Evolutionary conservation across 2,888 invertebrate species (phyloP).

Genomic region (Campoplex nolae): DNA sequence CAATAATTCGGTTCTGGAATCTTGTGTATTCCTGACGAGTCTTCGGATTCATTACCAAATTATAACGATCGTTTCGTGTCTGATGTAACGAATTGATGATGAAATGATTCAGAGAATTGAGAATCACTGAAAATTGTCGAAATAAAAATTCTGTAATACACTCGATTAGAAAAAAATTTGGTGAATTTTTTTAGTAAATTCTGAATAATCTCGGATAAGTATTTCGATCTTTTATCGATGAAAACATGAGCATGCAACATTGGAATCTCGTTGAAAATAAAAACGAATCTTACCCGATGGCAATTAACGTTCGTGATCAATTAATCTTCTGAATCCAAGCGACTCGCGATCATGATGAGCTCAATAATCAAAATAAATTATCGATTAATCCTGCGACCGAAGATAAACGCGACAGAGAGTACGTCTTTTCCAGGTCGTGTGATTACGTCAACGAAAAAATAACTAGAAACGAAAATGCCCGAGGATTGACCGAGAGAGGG

Average conservation of each 20-base stretch:
- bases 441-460: conserved; percentile 41
- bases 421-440: conserved; percentile 20
- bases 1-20: no score
- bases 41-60: neutral
- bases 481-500: conserved; percentile 8
- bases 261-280: neutral
- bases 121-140: no score
- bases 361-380: neutral
- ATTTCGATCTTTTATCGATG: neutral
- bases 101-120: no score
- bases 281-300: neutral
- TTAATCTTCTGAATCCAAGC: neutral
- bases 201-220: no score
- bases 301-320: no score
- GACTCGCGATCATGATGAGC: neutral
- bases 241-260: neutral
- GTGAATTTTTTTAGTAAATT: no score
- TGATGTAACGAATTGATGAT: no score
- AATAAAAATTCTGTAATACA: no score
- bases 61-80: neutral
- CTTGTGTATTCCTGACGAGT: neutral
- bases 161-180: no score
- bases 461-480: conserved; percentile 39
- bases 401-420: conserved; percentile 10
- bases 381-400: neutral